Evolutionary conservation across 1,140 invertebrate genomes (phyloP), one percentile per base, ranked within the genome.

Genomic region (Latrodectus geometricus): DNA sequence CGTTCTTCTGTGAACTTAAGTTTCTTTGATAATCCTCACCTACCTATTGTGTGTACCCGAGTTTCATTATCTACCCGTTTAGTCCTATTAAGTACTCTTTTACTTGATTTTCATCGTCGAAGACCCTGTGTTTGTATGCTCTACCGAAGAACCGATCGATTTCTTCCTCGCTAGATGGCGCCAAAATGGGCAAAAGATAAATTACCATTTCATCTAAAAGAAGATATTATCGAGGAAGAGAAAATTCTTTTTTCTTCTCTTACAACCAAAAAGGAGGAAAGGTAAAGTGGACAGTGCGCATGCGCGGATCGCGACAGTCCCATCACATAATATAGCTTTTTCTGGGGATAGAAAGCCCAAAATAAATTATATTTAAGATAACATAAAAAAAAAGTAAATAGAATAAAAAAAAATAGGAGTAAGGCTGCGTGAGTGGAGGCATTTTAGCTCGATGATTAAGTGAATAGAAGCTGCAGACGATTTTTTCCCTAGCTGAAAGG

Each of bases 381-480:
- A 61, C 54, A 61, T 61, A 61, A 61, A 35, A 61, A 61, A 35
- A 61, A 61, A 61, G 54, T 61, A 61, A 61, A 61, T 61, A 61
- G 54, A 61, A 61, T 61, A 8, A 61, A 61, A 61, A 14, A 17
- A 61, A 61, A 61, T 61, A 61, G 54, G 54, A 61, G 54, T 14
- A 61, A 61, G 15, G 54, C 49, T 83, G 80, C 80, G 80, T 83
- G 80, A 83, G 80, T 83, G 70, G 80, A 54, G 35, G 80, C 80
- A 83, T 83, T 83, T 83, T 83, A 83, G 80, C 79, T 77, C 54
- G 79, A 83, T 83, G 80, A 83, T 83, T 83, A 83, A 83, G 80
- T 83, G 80, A 56, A 70, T 7, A 68, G 52, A 65, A 65, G 80
- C 73, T 52, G 35, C 70, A 20, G 23, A 61, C 12, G 61, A 66